These are phyloP conservation scores for Hybos culiciformis DNA, from an alignment of 2,888 invertebrate species.

Conservation along the genomic window DNA sequence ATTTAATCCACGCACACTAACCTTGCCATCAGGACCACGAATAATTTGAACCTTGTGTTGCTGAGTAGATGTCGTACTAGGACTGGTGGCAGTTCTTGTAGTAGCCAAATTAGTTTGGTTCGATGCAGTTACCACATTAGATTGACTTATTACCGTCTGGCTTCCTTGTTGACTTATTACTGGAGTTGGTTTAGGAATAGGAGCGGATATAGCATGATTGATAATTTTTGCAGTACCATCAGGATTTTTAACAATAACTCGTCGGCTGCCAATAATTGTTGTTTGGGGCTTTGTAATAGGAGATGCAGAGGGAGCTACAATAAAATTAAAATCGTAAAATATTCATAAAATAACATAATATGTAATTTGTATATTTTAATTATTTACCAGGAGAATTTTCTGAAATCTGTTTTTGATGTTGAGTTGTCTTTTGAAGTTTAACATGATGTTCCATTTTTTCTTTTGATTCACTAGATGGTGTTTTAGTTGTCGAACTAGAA, in stretches of 20 bases:
- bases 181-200: constrained; percentile 39
- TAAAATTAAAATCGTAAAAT: no score
- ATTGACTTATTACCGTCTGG: constrained; percentile 52
- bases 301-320: no score
- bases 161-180: constrained; percentile 54
- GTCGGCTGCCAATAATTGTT: constrained; percentile 26
- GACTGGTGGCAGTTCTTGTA: constrained; percentile 48
- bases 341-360: no score
- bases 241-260: constrained; percentile 36
- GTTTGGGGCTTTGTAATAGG: no score
- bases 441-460: constrained; percentile 87
- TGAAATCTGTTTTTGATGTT: constrained; percentile 84
- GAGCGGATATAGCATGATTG: constrained; percentile 47
- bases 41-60: constrained; percentile 78
- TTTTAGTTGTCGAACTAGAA: constrained; percentile 30
- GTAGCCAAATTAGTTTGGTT: constrained; percentile 36
- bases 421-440: constrained; percentile 73
- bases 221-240: constrained; percentile 53
- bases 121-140: constrained; percentile 14
- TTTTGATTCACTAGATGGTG: constrained; percentile 61
- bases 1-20: constrained; percentile 79
- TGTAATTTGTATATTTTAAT: no score
- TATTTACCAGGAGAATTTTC: no score
- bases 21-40: constrained; percentile 77
- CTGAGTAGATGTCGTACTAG: constrained; percentile 38